phyloP scores from a whole-genome alignment of 2,888 invertebrate species.

The Parelbella ahira region DNA sequence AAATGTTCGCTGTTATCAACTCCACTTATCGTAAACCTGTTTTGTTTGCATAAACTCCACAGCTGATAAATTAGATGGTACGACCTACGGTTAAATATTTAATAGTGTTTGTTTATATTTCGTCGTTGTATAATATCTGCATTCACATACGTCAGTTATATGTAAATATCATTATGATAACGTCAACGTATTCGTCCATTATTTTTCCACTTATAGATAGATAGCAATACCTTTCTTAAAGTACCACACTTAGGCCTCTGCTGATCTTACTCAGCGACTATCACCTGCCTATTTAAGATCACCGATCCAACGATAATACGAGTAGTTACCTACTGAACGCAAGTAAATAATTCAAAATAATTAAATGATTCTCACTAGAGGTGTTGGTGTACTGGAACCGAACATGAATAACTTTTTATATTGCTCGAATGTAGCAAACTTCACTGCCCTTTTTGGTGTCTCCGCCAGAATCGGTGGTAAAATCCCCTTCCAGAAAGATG shows the following conservation, averaged over 20 bases:
- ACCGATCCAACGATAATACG: too few relatives aligned
- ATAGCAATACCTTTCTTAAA: too few relatives aligned
- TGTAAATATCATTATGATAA: too few relatives aligned
- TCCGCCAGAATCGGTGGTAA: constrained; percentile 95
- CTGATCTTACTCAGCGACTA: too few relatives aligned
- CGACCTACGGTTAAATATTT: constrained; percentile 1
- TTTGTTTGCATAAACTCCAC: not conserved
- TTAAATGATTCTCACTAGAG: constrained; percentile 81
- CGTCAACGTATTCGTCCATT: too few relatives aligned
- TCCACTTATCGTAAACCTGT: constrained; percentile 13
- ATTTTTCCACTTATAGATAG: too few relatives aligned
- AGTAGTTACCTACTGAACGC: too few relatives aligned
- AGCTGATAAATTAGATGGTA: constrained; percentile 2
- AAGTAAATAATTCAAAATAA: too few relatives aligned
- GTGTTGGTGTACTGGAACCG: constrained; percentile 86
- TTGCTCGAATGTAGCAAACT: constrained; percentile 97
- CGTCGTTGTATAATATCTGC: too few relatives aligned
- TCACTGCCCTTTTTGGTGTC: constrained; percentile 96
- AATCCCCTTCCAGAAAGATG: constrained; percentile 96
- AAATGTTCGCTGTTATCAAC: constrained; percentile 6
- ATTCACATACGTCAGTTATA: too few relatives aligned
- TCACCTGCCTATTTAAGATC: too few relatives aligned
- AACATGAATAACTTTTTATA: constrained; percentile 93
- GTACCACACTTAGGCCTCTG: too few relatives aligned
- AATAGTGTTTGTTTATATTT: not conserved